Evolutionary conservation across 2,888 invertebrate genomes (phyloP), one percentile per base, ranked within the genome.

Genomic region (Timandra comae): DNA sequence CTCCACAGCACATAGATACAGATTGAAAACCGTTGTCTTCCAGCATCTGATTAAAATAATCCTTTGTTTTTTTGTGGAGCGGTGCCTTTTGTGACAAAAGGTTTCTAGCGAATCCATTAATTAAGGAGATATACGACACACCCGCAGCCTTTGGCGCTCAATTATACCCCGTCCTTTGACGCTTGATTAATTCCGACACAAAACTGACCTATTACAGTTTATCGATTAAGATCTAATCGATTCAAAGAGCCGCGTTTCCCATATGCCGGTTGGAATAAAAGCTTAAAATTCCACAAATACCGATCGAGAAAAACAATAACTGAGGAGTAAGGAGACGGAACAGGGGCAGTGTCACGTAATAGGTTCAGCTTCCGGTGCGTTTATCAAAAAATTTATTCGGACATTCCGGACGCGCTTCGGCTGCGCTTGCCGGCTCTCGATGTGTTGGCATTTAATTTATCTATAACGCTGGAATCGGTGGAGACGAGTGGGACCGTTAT

Each of bases 381-480:
- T 73, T 75, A 75, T 80, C 81, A 81, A 81, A 84, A 81, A 81
- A 74, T 69, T 75, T 84, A 80, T 80, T 82, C 68, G 77, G 75
- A 63, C 79, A 84, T 84, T 80, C 81, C 77, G 64, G 56, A 71
- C 78, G 79, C 61, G 67, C 66, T 64, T 56, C 49, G 57, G 60
- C 65, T 61, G 71, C 68, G 72, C 16, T 16, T 66, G 72, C 61
- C 62, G 60, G 63, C 41, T 35, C 61, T 66, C 72, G 75, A 71
- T 77, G 70, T 78, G 80, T 70, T 67, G 82, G 81, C 74, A 79
- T 84, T 82, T 78, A 80, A 84, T 82, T 82, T 82, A 84, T 84
- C 81, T 82, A 76, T 75, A 68, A 63, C 68, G 67, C 73, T 70
- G 72, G 67, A 76, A 78, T 78, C 81, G 64, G 77, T 74, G 66